A percentile compares a stretch with the other conserved stretches of the same genome.
These are phyloP conservation scores for Amphipyra berbera DNA, from an alignment of 2,888 invertebrate species.

Conservation along the genomic window DNA sequence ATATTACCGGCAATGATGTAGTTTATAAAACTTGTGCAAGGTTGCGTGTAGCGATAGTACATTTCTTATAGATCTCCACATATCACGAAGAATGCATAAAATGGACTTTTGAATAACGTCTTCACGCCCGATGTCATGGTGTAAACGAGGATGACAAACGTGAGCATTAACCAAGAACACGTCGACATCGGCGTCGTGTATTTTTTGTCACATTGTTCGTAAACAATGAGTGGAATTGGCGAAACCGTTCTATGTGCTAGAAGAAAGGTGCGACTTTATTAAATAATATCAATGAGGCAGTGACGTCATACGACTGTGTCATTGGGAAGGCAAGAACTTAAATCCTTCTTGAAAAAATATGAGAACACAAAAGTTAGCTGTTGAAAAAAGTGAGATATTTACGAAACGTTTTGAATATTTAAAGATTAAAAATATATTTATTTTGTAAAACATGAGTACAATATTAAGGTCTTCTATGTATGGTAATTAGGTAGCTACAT, in stretches of 20 bases:
- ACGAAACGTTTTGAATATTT: too few species aligned
- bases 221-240: slow-evolving; percentile 37
- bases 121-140: slow-evolving; percentile 68
- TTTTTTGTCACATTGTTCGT: slow-evolving; percentile 37
- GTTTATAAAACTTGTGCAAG: slow-evolving; percentile 7
- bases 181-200: slow-evolving; percentile 18
- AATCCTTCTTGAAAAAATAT: too few species aligned
- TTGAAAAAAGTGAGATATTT: too few species aligned
- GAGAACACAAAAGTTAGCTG: neutral
- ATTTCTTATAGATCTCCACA: neutral
- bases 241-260: slow-evolving; percentile 25
- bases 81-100: neutral
- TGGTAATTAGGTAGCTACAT: too few species aligned
- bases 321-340: neutral
- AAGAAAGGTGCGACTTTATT: slow-evolving; percentile 15
- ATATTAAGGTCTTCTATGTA: too few species aligned
- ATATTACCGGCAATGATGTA: neutral
- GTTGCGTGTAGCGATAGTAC: neutral
- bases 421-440: too few species aligned
- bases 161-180: neutral
- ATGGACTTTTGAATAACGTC: neutral
- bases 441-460: too few species aligned
- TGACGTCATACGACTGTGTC: neutral
- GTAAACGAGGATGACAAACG: slow-evolving; percentile 2
- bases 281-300: slow-evolving; percentile 17